A percentile compares a stretch with the other conserved stretches of the same genome.
Conservation (phyloP, 2,113 vertebrate species). For the Ceratotherium simum region DNA sequence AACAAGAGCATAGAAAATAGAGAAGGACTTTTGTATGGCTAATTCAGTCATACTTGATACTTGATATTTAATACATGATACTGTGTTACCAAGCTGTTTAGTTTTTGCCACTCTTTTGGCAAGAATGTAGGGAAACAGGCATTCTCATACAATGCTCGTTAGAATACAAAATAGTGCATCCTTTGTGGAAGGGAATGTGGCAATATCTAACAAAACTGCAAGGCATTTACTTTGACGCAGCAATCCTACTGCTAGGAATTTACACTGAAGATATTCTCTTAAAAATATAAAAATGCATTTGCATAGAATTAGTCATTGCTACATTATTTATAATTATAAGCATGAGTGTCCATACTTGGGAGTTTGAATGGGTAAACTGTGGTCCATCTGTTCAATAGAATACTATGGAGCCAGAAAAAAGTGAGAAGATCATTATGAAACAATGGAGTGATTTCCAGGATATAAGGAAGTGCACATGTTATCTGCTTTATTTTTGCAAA, state of each 20-base stretch:
- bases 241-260: neutral
- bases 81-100: neutral
- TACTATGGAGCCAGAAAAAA: neutral
- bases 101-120: neutral
- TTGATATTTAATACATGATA: too few relatives aligned
- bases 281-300: neutral
- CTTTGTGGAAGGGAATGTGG: neutral
- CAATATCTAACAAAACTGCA: neutral
- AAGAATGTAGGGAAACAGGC: neutral
- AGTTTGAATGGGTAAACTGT: neutral
- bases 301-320: neutral
- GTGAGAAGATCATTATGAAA: neutral
- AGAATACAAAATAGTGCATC: neutral
- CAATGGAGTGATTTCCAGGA: neutral
- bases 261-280: neutral
- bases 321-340: neutral
- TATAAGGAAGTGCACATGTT: neutral
- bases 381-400: neutral
- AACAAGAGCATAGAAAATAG: neutral
- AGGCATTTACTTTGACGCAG: neutral
- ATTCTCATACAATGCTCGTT: neutral
- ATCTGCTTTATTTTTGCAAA: neutral
- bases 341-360: neutral
- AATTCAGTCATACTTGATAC: neutral
- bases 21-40: neutral